Evolutionary conservation across 1,140 invertebrate genomes (phyloP).

Genomic region (Steinernema khuongi): DNA sequence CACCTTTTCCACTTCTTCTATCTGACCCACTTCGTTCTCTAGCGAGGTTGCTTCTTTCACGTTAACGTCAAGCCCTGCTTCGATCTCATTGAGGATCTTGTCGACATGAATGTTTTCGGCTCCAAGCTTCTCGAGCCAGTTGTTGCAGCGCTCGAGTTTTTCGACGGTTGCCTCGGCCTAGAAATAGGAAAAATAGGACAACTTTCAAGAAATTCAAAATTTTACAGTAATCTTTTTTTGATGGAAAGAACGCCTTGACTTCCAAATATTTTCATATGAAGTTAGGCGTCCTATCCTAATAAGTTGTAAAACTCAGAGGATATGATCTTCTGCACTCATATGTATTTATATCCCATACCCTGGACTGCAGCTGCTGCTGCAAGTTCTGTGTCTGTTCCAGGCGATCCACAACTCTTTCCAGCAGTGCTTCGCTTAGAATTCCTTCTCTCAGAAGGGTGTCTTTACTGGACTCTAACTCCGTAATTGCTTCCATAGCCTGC

Average conservation of each 20-base stretch:
- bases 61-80: constrained; percentile 16
- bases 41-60: constrained; percentile 13
- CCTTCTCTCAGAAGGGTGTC: constrained; percentile 44
- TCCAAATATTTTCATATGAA: no score
- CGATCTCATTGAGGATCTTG: constrained; percentile 28
- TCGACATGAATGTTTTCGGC: constrained; percentile 34
- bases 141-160: constrained; percentile 34
- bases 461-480: constrained; percentile 39
- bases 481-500: constrained; percentile 31
- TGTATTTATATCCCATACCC: constrained; percentile 25
- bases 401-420: constrained; percentile 27
- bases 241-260: no score
- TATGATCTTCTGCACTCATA: no score
- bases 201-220: constrained; percentile 26
- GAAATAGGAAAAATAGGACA: constrained; percentile 30
- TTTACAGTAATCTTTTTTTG: constrained; percentile 13
- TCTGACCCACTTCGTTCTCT: background rate
- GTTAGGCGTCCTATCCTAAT: no score
- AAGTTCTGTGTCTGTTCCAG: constrained; percentile 28
- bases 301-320: no score
- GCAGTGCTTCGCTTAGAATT: constrained; percentile 43
- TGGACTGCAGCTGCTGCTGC: constrained; percentile 25
- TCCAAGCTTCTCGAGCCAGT: constrained; percentile 41
- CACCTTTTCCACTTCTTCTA: constrained; percentile 33
- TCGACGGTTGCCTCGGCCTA: constrained; percentile 30